Conservation (phyloP, 2,113 vertebrate species). For the Channa maculata region DNA sequence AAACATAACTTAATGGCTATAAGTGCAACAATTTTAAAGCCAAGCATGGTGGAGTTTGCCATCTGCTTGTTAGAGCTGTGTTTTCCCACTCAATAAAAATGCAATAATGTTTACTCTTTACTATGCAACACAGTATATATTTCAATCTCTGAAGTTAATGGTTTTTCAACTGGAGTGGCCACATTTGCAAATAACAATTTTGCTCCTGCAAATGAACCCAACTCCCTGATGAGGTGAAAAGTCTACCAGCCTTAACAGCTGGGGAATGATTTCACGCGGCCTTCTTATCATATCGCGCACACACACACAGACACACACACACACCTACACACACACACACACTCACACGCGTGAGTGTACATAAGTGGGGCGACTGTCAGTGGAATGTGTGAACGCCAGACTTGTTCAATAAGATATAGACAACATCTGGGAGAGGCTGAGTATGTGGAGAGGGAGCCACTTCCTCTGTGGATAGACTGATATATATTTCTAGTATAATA, state of each 20-base stretch:
- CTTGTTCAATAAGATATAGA: slow-evolving; percentile 50
- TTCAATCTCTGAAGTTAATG: slow-evolving; percentile 75
- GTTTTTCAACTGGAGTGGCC: slow-evolving; percentile 66
- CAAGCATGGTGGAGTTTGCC: slow-evolving; percentile 39
- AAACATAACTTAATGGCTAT: slow-evolving; percentile 15
- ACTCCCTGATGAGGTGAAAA: slow-evolving; percentile 70
- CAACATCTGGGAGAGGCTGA: slow-evolving; percentile 30
- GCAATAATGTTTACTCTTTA: slow-evolving; percentile 67
- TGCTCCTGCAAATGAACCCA: slow-evolving; percentile 69
- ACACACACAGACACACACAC: background rate
- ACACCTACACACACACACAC: slow-evolving; percentile 17
- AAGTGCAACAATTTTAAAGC: slow-evolving; percentile 26
- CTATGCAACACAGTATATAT: slow-evolving; percentile 62
- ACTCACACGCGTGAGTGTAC: no score
- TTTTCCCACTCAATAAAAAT: slow-evolving; percentile 66
- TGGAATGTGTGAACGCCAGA: slow-evolving; percentile 59
- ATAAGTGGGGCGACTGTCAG: slow-evolving; percentile 11
- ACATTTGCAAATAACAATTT: slow-evolving; percentile 72
- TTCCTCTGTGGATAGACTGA: slow-evolving; percentile 28
- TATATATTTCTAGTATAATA: slow-evolving; percentile 33
- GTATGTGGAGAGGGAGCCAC: slow-evolving; percentile 51
- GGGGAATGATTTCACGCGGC: slow-evolving; percentile 24
- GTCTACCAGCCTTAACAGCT: slow-evolving; percentile 47
- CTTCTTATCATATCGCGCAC: slow-evolving; percentile 53
- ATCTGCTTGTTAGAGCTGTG: slow-evolving; percentile 52